Conservation (phyloP, 92 coral and sea anemone genomes). For the Actinernus sp. region DNA sequence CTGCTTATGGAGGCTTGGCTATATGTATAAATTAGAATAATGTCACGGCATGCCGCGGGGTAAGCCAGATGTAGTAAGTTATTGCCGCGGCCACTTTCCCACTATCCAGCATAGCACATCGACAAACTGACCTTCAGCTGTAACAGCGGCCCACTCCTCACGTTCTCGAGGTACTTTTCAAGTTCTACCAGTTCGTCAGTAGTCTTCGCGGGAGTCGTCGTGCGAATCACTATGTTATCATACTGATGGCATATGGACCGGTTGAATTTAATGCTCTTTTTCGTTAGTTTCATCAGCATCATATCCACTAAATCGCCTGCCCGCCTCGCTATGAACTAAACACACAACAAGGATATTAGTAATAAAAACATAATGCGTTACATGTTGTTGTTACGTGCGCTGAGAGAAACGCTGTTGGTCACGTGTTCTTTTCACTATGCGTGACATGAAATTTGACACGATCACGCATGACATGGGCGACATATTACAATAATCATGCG, state of each 20-base stretch:
- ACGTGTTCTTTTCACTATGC: too few relatives aligned
- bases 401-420: too few relatives aligned
- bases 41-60: too few relatives aligned
- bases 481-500: too few relatives aligned
- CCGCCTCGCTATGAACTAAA: constrained; percentile 74
- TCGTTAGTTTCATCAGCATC: constrained; percentile 70
- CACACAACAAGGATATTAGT: too few relatives aligned
- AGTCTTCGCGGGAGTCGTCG: constrained; percentile 79
- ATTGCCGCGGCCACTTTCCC: too few relatives aligned
- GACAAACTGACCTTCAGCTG: constrained; percentile 75
- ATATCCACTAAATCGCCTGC: constrained; percentile 72
- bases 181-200: constrained; percentile 91
- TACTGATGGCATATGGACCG: constrained; percentile 93
- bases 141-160: constrained; percentile 87
- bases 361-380: too few relatives aligned
- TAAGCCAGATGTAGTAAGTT: too few relatives aligned
- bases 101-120: not conserved
- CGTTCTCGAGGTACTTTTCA: constrained; percentile 86
- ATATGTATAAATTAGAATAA: not conserved
- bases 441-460: too few relatives aligned
- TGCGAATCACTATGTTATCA: constrained; percentile 91
- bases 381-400: too few relatives aligned
- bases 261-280: constrained; percentile 79
- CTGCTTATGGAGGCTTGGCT: not conserved
- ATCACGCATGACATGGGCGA: too few relatives aligned